Percentiles rank a stretch among this genome's conserved stretches.
These are phyloP conservation scores for Pangasius djambal DNA, from an alignment of 2,797 vertebrate genomes.

Conservation along the genomic window DNA sequence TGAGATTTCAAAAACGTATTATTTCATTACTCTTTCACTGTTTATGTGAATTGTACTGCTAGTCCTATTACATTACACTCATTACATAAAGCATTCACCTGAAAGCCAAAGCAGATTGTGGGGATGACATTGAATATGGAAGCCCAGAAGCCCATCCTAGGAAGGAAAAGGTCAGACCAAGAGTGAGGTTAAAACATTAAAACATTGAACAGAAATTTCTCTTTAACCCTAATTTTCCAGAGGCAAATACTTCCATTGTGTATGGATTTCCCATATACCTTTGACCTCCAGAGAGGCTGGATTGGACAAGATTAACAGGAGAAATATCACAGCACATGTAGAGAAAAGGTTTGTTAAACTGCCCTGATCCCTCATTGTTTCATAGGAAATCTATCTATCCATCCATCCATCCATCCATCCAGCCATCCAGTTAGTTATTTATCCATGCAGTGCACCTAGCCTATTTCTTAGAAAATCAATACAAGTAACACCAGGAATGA, in stretches of 20 bases:
- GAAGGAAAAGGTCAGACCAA: conserved; percentile 29
- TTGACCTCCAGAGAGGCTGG: background rate
- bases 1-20: background rate
- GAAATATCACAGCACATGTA: background rate
- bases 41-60: background rate
- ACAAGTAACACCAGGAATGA: background rate
- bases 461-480: background rate
- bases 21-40: background rate
- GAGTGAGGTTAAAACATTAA: background rate
- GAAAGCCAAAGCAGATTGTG: conserved; percentile 96
- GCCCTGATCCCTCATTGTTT: background rate
- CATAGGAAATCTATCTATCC: background rate
- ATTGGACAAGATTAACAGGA: background rate
- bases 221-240: background rate
- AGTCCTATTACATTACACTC: background rate
- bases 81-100: conserved; percentile 75
- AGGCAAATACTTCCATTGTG: background rate
- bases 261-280: background rate
- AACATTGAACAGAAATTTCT: background rate
- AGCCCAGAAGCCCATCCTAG: conserved; percentile 81
- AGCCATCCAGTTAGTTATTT: background rate
- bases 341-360: background rate
- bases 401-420: background rate
- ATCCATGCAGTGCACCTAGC: background rate
- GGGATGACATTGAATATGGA: conserved; percentile 88